Evolutionary conservation across 2,113 vertebrate genomes (phyloP), one percentile per base, ranked within the genome.

Genomic region (Synchiropus splendidus): DNA sequence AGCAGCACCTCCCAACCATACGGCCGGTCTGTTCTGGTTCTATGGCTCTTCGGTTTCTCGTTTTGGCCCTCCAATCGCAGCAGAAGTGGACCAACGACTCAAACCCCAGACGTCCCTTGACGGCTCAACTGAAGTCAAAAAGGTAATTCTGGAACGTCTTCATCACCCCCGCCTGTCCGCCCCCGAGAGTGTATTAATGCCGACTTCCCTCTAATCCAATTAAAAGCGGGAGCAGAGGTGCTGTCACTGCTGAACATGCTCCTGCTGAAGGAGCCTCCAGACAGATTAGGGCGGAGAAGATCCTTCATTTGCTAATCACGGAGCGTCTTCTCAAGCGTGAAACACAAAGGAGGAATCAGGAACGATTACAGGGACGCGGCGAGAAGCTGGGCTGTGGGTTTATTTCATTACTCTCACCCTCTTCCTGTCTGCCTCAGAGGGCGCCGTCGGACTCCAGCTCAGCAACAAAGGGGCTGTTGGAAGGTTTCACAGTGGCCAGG

Each of bases 281-380:
- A 78, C 73, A 75, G 67, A 80, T 77, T 72, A 79, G 65, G 65
- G 70, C 57, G 40, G 60, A 60, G 69, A 54, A 55, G 67, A 74
- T 67, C 67, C 62, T 75, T 77, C 77, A 78, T 79, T 75, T 76
- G 67, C 75, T 77, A 75, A 82, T 82, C 67, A 73, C 63, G 54
- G 65, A 61, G 48, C 51, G 64, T 42, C 61, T 67, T 77, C 66
- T 64, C 50, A 33, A 70, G 75, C 72, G 65, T 74, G 67, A 76
- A 78, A 80, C 75, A 80, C 78, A 76, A 70, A 78, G 78, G 67
- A 16, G 60, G 67, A 80, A 78, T 76, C 75, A 68, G 58, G 74
- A 74, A 50, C 65, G 70, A 80, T 80, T 80, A 80, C 64, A 10
- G 5, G 42, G 55, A 61, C 57, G 64, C 40, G 54, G 42, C 16